A percentile compares a stretch with the other conserved stretches of the same genome.
Conservation (phyloP, 1,140 invertebrate species). For the Chelonus insularis region DNA sequence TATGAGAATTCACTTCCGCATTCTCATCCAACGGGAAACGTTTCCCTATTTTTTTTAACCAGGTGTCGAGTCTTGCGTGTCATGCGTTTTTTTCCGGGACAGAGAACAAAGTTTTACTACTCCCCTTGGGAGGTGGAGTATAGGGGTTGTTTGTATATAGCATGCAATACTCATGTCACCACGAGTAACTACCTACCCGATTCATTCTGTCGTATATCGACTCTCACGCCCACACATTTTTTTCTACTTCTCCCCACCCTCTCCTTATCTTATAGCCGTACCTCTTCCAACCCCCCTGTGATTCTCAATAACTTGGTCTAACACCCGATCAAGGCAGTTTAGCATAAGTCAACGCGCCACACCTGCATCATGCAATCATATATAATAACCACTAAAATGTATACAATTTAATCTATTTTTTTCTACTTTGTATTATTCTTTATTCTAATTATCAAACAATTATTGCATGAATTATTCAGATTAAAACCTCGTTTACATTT, state of each 20-base stretch:
- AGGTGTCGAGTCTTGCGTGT: not conserved
- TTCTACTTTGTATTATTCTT: too few species aligned
- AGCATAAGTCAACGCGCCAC: conserved; percentile 22
- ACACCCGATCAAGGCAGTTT: conserved; percentile 30
- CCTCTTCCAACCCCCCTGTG: not conserved
- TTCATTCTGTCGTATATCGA: conserved; percentile 13
- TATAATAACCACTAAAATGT: conserved; percentile 26
- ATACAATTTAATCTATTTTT: not conserved
- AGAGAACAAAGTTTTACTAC: not conserved
- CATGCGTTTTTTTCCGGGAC: conserved; percentile 1
- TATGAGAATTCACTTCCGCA: conserved; percentile 21
- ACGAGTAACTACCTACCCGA: conserved; percentile 3
- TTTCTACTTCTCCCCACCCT: not conserved
- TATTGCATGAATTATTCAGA: too few species aligned
- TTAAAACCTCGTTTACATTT: too few species aligned
- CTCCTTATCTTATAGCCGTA: not conserved
- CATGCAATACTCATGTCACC: not conserved
- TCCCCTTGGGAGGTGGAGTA: not conserved
- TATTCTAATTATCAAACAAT: too few species aligned
- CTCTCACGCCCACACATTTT: conserved; percentile 5
- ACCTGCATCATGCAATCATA: conserved; percentile 42
- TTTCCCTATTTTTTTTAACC: not conserved
- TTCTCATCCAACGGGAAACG: conserved; percentile 2
- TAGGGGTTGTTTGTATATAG: conserved; percentile 7
- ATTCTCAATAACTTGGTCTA: conserved; percentile 21